phyloP scores from a whole-genome alignment of 2,888 invertebrate species.

The Ctenicera cuprea region DNA sequence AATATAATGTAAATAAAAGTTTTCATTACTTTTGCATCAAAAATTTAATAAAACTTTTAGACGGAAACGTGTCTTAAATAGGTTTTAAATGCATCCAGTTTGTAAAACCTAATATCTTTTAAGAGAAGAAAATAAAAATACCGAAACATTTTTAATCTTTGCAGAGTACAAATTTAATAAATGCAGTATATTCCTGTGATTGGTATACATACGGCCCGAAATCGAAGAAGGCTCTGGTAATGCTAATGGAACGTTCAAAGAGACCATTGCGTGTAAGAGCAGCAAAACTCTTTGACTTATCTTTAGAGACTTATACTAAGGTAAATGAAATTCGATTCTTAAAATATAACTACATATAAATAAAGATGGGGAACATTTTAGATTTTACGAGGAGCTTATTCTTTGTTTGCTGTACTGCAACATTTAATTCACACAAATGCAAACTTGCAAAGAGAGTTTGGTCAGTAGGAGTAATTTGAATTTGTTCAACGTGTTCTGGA shows the following conservation, averaged over 20 bases:
- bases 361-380: slow-evolving; percentile 44
- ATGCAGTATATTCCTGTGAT: slow-evolving; percentile 71
- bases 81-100: no score
- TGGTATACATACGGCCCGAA: slow-evolving; percentile 67
- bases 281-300: slow-evolving; percentile 72
- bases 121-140: no score
- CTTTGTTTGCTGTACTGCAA: slow-evolving; percentile 56
- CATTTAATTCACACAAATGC: slow-evolving; percentile 8
- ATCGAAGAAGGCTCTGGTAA: slow-evolving; percentile 70
- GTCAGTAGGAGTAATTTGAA: no score
- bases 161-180: slow-evolving; percentile 71
- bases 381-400: slow-evolving; percentile 59
- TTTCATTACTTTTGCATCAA: no score
- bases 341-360: not conserved
- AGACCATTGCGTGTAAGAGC: slow-evolving; percentile 74
- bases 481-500: no score
- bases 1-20: no score
- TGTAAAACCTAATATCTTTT: no score
- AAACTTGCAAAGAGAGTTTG: not conserved
- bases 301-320: slow-evolving; percentile 73
- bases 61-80: no score
- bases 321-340: slow-evolving; percentile 64
- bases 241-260: slow-evolving; percentile 72
- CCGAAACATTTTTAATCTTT: slow-evolving; percentile 34
- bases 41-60: no score